Evolutionary conservation across 1,140 invertebrate species (phyloP), one percentile per base, ranked within the genome.

Genomic region (Phortica variegata): DNA sequence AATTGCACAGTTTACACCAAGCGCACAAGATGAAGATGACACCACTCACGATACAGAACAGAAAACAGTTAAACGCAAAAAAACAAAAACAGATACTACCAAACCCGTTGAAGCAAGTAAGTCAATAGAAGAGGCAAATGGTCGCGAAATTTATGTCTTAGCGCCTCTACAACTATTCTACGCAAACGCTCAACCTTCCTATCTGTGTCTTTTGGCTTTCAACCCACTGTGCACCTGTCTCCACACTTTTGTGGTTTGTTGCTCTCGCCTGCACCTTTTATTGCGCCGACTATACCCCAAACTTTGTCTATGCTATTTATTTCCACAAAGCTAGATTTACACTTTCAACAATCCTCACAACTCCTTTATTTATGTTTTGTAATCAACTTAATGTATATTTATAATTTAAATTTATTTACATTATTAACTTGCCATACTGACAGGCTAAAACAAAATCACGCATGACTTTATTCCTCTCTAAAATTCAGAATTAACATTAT

Each of bases 51-150:
- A 66, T 52, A 68, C 57, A 54, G 47, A 55, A 58, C 63, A 69
- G 34, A 68, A 69, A 68, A 58, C 65, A 69, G 44, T 68, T 60
- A 68, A 68, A 57, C 63, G 68, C 69, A 68, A 68, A 44, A 69
- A 69, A 69, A 60, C 65, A 52, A 69, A 69, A 58, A 61, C 65
- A 69, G 61, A 69, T 48, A 69, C 65, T 70, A 51, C 58, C 46
- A 61, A 69, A 56, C 59, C 50, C 62, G 56, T 65, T 60, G 68
- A 72, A 58, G 59, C 70, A 73, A 73, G 70, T 73, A 73, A 73
- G 70, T 73, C 58, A 44, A 50, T 63, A 68, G 63, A 58, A 51
- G 63, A 58, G 63, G 6, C 6, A 36, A 8, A 16, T 36, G 12
- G 33, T 36, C 33, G 33, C 16, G 33, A 36, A 58, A 52, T 56